Conservation (phyloP, 2,888 invertebrate genomes). For the Serrognathus titanus region DNA sequence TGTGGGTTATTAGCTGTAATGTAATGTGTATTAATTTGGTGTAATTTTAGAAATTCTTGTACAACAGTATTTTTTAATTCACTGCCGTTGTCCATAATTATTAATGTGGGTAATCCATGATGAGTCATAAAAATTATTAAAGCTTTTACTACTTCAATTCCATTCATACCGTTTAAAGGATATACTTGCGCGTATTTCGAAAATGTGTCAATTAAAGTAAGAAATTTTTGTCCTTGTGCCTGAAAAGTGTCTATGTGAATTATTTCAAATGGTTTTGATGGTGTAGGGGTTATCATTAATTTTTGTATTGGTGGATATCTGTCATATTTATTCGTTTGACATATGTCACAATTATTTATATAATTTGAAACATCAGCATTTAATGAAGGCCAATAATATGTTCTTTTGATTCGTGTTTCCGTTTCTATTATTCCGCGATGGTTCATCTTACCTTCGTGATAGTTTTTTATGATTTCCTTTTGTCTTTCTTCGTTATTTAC, state of each 20-base stretch:
- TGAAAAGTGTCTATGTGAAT: conserved; percentile 13
- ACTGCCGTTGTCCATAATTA: background rate
- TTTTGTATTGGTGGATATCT: background rate
- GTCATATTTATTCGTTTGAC: background rate
- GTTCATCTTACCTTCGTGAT: conserved; percentile 2
- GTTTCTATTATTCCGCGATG: conserved; percentile 3
- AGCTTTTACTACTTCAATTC: conserved; percentile 1
- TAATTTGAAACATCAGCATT: background rate
- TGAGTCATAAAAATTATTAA: background rate
- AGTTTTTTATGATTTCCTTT: background rate
- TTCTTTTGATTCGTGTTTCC: background rate
- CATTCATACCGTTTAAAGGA: conserved; percentile 2
- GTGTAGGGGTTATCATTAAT: background rate
- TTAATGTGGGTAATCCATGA: background rate
- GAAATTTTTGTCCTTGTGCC: conserved; percentile 11
- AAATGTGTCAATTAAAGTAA: conserved; percentile 16
- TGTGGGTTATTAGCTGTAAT: background rate
- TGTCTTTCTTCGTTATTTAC: background rate
- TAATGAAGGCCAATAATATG: background rate
- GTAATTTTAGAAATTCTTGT: background rate
- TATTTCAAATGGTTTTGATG: conserved; percentile 11
- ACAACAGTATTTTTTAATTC: too few species aligned
- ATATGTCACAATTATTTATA: conserved; percentile 1
- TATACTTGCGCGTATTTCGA: conserved; percentile 15
- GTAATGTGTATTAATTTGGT: background rate